phyloP scores from a whole-genome alignment of 1,140 invertebrate genomes.

The Delia radicum region DNA sequence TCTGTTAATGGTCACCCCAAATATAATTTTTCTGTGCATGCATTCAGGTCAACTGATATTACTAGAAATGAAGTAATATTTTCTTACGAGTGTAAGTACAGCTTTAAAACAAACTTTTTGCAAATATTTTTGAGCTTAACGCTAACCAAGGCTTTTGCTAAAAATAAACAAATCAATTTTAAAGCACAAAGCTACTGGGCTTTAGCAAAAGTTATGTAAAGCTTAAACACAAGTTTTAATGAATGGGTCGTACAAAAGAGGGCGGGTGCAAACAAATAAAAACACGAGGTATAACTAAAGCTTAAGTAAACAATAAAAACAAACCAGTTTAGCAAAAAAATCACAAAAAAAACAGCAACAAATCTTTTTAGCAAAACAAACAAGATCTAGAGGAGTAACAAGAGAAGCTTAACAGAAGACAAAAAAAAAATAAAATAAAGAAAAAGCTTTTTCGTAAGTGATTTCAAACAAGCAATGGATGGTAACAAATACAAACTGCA shows the following conservation, averaged over 20 bases:
- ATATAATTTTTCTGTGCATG: neutral
- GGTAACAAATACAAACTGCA: conserved; percentile 43
- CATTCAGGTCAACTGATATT: too few relatives aligned
- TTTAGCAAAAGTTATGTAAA: neutral
- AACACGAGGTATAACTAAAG: conserved; percentile 5
- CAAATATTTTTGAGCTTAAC: neutral
- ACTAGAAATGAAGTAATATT: too few relatives aligned
- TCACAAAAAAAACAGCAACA: neutral
- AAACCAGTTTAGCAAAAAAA: conserved; percentile 11
- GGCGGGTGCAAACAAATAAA: conserved; percentile 8
- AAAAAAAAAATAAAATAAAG: too few relatives aligned
- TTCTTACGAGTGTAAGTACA: neutral
- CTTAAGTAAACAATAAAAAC: neutral
- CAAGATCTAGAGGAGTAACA: neutral
- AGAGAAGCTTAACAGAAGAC: neutral
- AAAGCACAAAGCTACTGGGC: conserved; percentile 10
- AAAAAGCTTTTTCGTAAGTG: neutral
- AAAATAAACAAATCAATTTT: neutral
- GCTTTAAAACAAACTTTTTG: neutral
- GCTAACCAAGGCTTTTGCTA: neutral
- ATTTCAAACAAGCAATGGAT: conserved; percentile 36
- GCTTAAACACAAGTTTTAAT: conserved; percentile 12
- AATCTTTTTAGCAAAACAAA: conserved; percentile 10
- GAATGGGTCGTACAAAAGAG: neutral
- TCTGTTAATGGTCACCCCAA: too few relatives aligned